Evolutionary conservation across 2,113 vertebrate genomes (phyloP).

Genomic region (Cephalopterus ornatus): DNA sequence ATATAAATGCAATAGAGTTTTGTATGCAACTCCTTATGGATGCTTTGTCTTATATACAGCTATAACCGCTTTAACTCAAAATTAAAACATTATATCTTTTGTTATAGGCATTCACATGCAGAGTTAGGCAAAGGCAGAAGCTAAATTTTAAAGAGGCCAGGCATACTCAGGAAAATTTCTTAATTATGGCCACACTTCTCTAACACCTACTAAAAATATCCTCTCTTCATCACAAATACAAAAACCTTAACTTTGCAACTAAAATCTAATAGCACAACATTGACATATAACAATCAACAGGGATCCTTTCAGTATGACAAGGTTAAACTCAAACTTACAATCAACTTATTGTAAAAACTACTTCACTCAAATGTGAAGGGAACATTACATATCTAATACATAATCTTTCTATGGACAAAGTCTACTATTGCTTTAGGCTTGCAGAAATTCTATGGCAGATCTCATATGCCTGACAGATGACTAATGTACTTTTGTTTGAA

Average conservation of each 20-base stretch:
- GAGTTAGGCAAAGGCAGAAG: constrained; percentile 56
- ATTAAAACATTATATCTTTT: constrained; percentile 68
- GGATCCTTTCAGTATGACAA: neutral
- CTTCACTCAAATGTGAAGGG: neutral
- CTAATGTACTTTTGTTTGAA: constrained; percentile 73
- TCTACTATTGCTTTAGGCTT: constrained; percentile 41
- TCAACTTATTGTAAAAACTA: neutral
- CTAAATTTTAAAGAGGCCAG: constrained; percentile 43
- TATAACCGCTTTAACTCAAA: constrained; percentile 67
- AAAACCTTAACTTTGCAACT: neutral
- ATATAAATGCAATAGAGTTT: constrained; percentile 72
- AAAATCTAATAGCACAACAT: neutral
- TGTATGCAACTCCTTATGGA: constrained; percentile 73
- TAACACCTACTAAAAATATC: neutral
- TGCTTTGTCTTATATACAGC: constrained; percentile 71
- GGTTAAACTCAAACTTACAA: neutral
- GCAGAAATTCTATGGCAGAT: constrained; percentile 4
- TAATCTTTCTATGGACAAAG: neutral
- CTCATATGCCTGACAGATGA: constrained; percentile 69
- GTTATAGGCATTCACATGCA: constrained; percentile 56
- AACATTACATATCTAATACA: neutral
- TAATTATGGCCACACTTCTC: neutral
- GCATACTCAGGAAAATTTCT: constrained; percentile 14
- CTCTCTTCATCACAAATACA: neutral
- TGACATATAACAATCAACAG: neutral